A percentile compares a stretch with the other conserved stretches of the same genome.
Evolutionary conservation across 2,113 vertebrate genomes (phyloP).

Genomic region (Lamprotornis superbus): DNA sequence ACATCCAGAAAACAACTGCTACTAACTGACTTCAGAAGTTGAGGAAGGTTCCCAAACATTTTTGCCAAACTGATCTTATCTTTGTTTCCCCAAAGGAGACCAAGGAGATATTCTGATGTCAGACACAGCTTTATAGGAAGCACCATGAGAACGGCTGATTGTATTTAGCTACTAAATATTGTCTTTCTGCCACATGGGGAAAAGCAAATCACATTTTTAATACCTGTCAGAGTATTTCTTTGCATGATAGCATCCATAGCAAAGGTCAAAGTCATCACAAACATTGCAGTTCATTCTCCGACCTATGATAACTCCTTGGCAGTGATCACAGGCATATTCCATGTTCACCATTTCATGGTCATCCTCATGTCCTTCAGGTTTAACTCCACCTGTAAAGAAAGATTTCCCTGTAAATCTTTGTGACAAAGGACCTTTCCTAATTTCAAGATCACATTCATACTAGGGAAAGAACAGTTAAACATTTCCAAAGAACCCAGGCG

Average conservation of each 20-base stretch:
- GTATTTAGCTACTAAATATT: neutral
- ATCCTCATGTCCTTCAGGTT: conserved; percentile 94
- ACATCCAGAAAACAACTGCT: neutral
- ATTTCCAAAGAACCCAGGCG: neutral
- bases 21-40: neutral
- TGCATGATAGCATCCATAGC: conserved; percentile 93
- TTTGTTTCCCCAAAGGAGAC: neutral
- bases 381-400: conserved; percentile 85
- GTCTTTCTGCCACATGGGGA: neutral
- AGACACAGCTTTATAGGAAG: neutral
- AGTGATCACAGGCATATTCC: conserved; percentile 95
- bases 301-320: conserved; percentile 95
- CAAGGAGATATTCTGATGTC: neutral
- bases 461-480: neutral
- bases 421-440: neutral
- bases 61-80: neutral
- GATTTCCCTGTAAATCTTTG: neutral
- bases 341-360: conserved; percentile 98
- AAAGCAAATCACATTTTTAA: neutral
- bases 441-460: neutral
- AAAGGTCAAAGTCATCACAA: conserved; percentile 96
- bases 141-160: neutral
- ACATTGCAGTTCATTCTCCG: conserved; percentile 94
- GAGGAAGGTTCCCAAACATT: neutral
- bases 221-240: conserved; percentile 96